A percentile compares a stretch with the other conserved stretches of the same genome.
Evolutionary conservation across 2,888 invertebrate species (phyloP).

Genomic region (Hoplodrina ambigua): DNA sequence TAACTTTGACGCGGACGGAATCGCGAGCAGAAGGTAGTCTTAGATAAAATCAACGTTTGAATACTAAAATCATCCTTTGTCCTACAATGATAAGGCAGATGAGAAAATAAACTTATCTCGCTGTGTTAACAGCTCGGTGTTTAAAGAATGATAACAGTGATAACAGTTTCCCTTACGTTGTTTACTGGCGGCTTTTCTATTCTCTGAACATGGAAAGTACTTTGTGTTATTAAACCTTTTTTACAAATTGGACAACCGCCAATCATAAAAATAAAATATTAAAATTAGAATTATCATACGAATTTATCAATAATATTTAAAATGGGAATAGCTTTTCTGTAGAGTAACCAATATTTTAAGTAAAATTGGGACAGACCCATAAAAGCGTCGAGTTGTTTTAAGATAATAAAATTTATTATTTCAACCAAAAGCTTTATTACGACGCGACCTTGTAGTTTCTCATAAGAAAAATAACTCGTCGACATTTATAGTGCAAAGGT

Average conservation of each 20-base stretch:
- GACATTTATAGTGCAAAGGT: too few relatives aligned
- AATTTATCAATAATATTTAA: too few relatives aligned
- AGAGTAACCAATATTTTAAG: not conserved
- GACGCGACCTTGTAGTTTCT: not conserved
- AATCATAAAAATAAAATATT: too few relatives aligned
- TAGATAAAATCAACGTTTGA: not conserved
- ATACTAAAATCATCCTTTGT: slow-evolving; percentile 13
- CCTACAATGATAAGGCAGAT: slow-evolving; percentile 18
- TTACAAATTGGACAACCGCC: too few relatives aligned
- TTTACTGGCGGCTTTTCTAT: slow-evolving; percentile 25
- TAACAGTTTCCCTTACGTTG: slow-evolving; percentile 29
- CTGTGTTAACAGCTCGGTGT: slow-evolving; percentile 22
- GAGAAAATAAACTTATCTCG: slow-evolving; percentile 38
- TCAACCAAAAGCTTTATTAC: slow-evolving; percentile 18
- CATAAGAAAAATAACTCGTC: slow-evolving; percentile 3
- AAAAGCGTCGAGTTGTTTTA: slow-evolving; percentile 7
- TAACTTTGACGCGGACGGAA: too few relatives aligned
- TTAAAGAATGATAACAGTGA: slow-evolving; percentile 22
- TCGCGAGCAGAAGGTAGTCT: too few relatives aligned
- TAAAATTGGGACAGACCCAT: slow-evolving; percentile 12
- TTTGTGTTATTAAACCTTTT: not conserved
- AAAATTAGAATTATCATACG: too few relatives aligned
- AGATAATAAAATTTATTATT: slow-evolving; percentile 35
- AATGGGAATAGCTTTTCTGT: too few relatives aligned
- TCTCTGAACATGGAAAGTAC: slow-evolving; percentile 7